Evolutionary conservation across 1,140 invertebrate genomes (phyloP).

Genomic region (Zophobas morio): DNA sequence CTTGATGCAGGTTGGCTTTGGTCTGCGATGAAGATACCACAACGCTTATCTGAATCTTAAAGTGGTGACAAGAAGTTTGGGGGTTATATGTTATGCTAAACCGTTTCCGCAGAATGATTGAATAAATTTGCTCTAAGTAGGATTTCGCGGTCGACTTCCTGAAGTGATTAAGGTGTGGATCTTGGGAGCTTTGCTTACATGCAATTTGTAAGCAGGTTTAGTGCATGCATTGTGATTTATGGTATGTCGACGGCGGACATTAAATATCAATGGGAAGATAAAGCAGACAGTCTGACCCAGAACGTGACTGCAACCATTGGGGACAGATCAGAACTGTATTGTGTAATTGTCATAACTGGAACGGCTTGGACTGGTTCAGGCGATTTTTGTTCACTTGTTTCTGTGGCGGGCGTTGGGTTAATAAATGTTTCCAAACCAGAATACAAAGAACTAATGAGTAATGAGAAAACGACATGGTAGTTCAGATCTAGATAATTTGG

Average conservation of each 20-base stretch:
- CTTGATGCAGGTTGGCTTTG: slow-evolving; percentile 31
- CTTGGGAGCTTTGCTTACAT: slow-evolving; percentile 9
- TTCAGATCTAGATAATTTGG: no score
- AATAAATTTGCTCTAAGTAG: slow-evolving; percentile 31
- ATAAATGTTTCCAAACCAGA: no score
- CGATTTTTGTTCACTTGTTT: no score
- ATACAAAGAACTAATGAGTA: no score
- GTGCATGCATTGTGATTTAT: slow-evolving; percentile 17
- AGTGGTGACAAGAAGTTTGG: slow-evolving; percentile 37
- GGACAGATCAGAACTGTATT: slow-evolving; percentile 11
- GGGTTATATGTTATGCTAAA: slow-evolving; percentile 32
- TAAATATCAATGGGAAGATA: slow-evolving; percentile 38
- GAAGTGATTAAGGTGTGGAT: slow-evolving; percentile 32
- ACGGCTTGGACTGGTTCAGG: neutral
- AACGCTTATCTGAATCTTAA: slow-evolving; percentile 32
- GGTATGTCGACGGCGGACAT: slow-evolving; percentile 9
- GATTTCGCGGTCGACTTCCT: slow-evolving; percentile 25
- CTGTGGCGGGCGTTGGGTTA: no score
- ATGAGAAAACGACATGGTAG: no score
- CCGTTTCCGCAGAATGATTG: slow-evolving; percentile 29
- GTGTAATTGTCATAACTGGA: neutral
- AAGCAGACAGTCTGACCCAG: slow-evolving; percentile 19
- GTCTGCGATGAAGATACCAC: slow-evolving; percentile 20
- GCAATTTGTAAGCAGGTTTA: slow-evolving; percentile 20
- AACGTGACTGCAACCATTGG: slow-evolving; percentile 18